Base-by-base conservation (phyloP, 2,113 vertebrate genomes). In the Kryptolebias marmoratus region DNA sequence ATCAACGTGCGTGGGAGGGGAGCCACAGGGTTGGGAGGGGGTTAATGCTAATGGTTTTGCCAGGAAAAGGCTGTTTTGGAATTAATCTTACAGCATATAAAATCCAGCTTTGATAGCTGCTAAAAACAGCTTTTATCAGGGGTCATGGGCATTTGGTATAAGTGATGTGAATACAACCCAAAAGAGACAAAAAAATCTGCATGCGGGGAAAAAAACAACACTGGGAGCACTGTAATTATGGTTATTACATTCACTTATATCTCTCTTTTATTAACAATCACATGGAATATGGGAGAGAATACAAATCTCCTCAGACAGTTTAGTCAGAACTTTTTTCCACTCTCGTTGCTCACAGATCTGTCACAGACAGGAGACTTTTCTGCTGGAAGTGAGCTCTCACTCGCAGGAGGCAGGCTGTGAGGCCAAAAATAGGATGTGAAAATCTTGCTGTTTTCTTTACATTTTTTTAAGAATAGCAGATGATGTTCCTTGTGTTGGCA, bases 1-100 rank as follows among this genome's bases (percentile, higher is more conserved):
- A 89, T 86, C 85, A 86, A 53, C 80, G 71, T 69, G 79, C 82
- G 89, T 91, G 73, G 89, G 86, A 87, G 83, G 76, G 75, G 66
- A 86, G 85, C 79, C 78, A 59, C 71, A 62, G 76, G 63, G 66
- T 68, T 56, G 68, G 59, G 68, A 73, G 69, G 77, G 80, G 77
- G 77, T 78, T 88, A 84, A 83, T 64, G 47, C 76, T 82, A 79
- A 83, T 89, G 85, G 73, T 82, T 85, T 70, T 85, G 71, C 81
- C 79, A 88, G 79, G 74, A 90, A 88, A 89, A 47, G 61, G 55
- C 82, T 86, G 88, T 64, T 86, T 42, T 77, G 65, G 79, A 87
- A 90, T 86, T 84, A 90, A 90, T 88, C 87, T 82, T 71, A 27
- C 60, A 77, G 64, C 72, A 79, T 78, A 84, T 87, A 57, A 88